Evolutionary conservation across 2,113 vertebrate genomes (phyloP).

Genomic region (Spilogale gracilis): DNA sequence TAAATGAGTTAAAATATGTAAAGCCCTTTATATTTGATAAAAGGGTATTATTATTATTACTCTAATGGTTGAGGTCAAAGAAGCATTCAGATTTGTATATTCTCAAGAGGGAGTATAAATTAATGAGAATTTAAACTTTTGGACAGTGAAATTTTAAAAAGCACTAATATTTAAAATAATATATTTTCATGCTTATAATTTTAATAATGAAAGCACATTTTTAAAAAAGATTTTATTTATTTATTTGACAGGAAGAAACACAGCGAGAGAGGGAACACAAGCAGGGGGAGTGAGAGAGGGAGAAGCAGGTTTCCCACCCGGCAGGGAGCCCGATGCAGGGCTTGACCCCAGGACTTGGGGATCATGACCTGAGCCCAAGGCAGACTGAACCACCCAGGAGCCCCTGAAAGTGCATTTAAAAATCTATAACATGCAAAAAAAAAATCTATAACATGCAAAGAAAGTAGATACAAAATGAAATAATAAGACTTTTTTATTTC

Average conservation of each 20-base stretch:
- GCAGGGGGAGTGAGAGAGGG: too few species aligned
- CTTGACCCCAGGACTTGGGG: too few species aligned
- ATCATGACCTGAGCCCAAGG: too few species aligned
- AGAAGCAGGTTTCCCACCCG: too few species aligned
- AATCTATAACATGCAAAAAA: not conserved
- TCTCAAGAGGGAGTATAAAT: not conserved
- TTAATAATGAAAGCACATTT: constrained; percentile 47
- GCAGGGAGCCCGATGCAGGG: too few species aligned
- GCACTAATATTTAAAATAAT: constrained; percentile 54
- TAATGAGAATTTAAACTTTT: constrained; percentile 38
- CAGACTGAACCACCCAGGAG: too few species aligned
- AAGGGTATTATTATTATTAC: not conserved
- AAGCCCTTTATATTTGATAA: not conserved
- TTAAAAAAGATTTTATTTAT: too few species aligned
- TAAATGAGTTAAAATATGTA: constrained; percentile 21
- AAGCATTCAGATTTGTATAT: constrained; percentile 34
- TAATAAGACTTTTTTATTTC: not conserved
- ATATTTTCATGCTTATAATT: constrained; percentile 49
- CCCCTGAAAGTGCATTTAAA: not conserved
- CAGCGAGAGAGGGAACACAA: too few species aligned
- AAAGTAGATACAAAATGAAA: constrained; percentile 10
- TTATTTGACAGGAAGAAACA: too few species aligned
- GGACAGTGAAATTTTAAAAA: constrained; percentile 28
- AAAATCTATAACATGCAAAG: not conserved
- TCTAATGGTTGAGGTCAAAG: not conserved